phyloP scores from a whole-genome alignment of 2,113 vertebrate species.

The Pimephales promelas region DNA sequence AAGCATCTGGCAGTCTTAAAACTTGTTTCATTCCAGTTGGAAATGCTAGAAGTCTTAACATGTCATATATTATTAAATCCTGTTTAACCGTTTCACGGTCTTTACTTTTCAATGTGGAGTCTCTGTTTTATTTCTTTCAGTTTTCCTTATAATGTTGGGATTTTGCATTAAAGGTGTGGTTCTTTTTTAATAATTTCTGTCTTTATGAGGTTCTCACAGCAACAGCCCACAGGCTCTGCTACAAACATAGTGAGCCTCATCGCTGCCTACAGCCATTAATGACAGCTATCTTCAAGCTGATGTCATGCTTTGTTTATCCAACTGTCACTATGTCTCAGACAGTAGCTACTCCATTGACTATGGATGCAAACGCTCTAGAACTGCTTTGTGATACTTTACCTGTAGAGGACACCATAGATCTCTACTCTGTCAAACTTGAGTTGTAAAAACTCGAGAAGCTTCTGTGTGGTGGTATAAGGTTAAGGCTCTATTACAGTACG shows the following conservation, averaged over 20 bases:
- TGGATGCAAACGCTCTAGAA: background rate
- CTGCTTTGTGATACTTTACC: background rate
- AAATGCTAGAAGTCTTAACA: background rate
- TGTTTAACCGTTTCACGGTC: background rate
- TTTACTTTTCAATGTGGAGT: background rate
- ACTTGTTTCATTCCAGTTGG: constrained; percentile 2
- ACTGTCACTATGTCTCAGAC: background rate
- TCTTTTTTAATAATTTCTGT: background rate
- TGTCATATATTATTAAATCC: constrained; percentile 26
- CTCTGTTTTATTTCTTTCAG: background rate
- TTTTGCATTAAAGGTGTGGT: constrained; percentile 2
- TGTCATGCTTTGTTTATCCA: background rate
- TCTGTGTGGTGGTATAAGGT: no score
- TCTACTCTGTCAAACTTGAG: background rate
- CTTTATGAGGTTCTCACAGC: constrained; percentile 7
- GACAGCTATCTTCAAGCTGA: background rate
- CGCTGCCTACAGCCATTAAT: background rate
- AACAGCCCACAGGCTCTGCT: background rate
- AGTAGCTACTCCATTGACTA: background rate
- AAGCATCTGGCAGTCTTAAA: background rate
- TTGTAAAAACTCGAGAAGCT: background rate
- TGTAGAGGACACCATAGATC: background rate
- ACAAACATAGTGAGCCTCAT: background rate
- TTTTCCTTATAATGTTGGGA: background rate
- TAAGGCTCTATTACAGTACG: background rate